These are phyloP conservation scores for Tauraco hartlaubi DNA, from an alignment of 2,797 vertebrate genomes.

Conservation along the genomic window DNA sequence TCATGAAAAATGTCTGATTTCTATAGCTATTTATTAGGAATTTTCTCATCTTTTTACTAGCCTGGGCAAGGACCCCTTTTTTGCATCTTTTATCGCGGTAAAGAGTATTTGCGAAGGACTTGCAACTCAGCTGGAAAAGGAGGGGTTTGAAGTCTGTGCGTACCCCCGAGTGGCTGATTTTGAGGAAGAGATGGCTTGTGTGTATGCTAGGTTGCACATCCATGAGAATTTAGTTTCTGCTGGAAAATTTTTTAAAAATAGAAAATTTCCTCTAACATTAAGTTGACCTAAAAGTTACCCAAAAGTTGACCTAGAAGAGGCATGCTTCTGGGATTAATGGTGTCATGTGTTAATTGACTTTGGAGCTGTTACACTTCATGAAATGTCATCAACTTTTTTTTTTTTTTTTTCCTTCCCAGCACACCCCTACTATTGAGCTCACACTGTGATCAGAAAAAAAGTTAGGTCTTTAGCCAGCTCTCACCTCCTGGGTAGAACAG, in stretches of 20 bases:
- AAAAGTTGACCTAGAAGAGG: background rate
- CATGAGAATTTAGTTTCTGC: background rate
- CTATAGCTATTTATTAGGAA: background rate
- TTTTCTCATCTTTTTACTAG: background rate
- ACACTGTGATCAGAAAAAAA: background rate
- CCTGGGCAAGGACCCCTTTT: background rate
- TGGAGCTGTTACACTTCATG: background rate
- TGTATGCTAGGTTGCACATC: accelerated
- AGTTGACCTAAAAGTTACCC: background rate
- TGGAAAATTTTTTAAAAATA: background rate
- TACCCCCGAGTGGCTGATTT: background rate
- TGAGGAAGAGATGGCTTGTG: background rate
- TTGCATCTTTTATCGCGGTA: background rate
- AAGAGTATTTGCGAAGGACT: background rate
- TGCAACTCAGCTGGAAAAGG: background rate
- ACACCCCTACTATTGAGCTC: background rate
- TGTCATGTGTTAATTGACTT: background rate
- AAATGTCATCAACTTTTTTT: background rate
- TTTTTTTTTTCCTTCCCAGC: background rate
- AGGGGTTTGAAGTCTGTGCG: background rate
- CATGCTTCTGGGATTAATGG: background rate
- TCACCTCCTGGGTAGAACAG: background rate
- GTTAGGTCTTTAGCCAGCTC: background rate
- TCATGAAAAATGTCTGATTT: background rate
- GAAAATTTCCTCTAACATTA: background rate